Evolutionary conservation across 2,888 invertebrate species (phyloP).

Genomic region (Trichopria drosophilae): DNA sequence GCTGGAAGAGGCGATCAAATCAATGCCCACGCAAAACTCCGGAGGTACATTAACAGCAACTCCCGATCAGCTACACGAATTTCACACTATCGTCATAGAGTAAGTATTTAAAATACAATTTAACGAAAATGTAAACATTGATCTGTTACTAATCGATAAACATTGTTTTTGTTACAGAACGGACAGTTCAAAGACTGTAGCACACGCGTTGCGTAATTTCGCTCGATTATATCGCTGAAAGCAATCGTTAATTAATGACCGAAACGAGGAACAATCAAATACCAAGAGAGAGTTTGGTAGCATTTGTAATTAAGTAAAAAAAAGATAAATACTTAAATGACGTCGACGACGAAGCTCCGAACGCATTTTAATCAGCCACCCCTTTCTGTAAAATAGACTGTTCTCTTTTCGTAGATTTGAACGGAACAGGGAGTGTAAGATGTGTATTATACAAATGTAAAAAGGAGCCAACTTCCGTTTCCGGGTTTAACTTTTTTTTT

Average conservation of each 20-base stretch:
- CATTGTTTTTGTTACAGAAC: slow-evolving; percentile 64
- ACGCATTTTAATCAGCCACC: too few relatives aligned
- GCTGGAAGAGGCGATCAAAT: slow-evolving; percentile 74
- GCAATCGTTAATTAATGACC: neutral
- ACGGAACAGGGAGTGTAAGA: too few relatives aligned
- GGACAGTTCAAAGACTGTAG: slow-evolving; percentile 77
- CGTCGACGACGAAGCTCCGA: too few relatives aligned
- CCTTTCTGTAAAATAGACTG: too few relatives aligned
- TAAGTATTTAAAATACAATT: slow-evolving; percentile 52
- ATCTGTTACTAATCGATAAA: neutral
- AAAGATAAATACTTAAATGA: too few relatives aligned
- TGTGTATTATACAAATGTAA: slow-evolving; percentile 31
- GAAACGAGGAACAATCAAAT: neutral
- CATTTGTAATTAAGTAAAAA: too few relatives aligned
- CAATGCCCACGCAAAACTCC: slow-evolving; percentile 74
- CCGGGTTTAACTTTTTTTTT: too few relatives aligned
- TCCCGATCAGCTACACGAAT: slow-evolving; percentile 79
- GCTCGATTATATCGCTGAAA: slow-evolving; percentile 82
- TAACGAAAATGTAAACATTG: slow-evolving; percentile 18
- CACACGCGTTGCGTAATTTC: slow-evolving; percentile 79
- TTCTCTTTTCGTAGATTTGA: too few relatives aligned
- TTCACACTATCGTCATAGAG: slow-evolving; percentile 77
- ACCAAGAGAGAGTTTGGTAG: neutral
- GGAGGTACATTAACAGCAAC: slow-evolving; percentile 78
- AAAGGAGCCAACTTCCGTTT: slow-evolving; percentile 29